Evolutionary conservation across 2,113 vertebrate species (phyloP).

Genomic region (Nerophis ophidion): DNA sequence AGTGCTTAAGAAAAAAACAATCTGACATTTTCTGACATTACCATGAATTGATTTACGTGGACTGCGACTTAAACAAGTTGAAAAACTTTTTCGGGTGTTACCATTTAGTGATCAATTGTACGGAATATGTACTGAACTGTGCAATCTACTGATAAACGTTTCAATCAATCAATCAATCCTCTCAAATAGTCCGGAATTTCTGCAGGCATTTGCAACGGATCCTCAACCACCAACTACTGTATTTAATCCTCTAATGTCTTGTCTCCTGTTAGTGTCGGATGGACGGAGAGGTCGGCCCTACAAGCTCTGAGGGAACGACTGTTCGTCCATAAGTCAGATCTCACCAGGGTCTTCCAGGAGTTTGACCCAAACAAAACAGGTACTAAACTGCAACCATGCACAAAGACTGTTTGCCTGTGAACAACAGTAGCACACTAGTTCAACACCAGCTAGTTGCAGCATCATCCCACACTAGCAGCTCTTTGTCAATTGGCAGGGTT

Average conservation of each 20-base stretch:
- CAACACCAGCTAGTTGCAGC: not conserved
- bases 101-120: no score
- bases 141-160: no score
- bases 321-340: conserved; percentile 71
- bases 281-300: conserved; percentile 69
- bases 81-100: no score
- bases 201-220: no score
- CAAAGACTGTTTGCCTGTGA: not conserved
- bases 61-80: no score
- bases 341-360: conserved; percentile 65
- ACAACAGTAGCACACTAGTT: not conserved
- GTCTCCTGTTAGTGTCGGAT: conserved; percentile 53
- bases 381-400: conserved; percentile 16
- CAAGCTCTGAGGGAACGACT: conserved; percentile 66
- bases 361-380: conserved; percentile 68
- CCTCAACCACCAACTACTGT: no score
- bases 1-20: no score
- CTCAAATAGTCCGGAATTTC: no score
- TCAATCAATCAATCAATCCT: no score
- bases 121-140: no score
- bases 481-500: conserved; percentile 34
- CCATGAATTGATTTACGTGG: no score
- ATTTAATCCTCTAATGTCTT: not conserved
- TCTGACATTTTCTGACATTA: no score
- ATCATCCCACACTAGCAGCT: not conserved